phyloP scores from a whole-genome alignment of 30 jellyfish, hydroid and myxozoan genomes.

The Nemopilema nomurai region DNA sequence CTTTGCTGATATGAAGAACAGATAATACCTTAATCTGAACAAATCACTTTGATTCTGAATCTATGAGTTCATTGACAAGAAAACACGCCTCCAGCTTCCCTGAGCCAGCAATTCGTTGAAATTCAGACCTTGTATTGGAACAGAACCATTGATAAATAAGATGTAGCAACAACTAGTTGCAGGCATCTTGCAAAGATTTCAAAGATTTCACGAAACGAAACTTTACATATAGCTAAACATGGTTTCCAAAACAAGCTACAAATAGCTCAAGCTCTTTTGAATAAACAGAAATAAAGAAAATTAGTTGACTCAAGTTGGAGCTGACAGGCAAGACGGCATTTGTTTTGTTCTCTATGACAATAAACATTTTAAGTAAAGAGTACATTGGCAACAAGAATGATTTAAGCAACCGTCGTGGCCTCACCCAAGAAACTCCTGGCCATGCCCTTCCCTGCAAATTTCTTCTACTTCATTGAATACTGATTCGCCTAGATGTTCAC shows the following conservation, averaged over 20 bases:
- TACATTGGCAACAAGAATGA: too few species aligned
- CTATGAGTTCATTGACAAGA: conserved; percentile 80
- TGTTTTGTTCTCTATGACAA: too few species aligned
- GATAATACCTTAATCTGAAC: too few species aligned
- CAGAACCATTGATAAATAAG: too few species aligned
- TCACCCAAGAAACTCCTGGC: conserved; percentile 46
- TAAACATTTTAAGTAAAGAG: background rate
- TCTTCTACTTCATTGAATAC: conserved; percentile 66
- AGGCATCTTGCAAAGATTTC: too few species aligned
- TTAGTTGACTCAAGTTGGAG: background rate
- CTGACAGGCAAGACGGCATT: conserved; percentile 2
- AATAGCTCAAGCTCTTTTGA: too few species aligned
- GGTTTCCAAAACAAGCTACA: too few species aligned
- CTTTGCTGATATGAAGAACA: too few species aligned
- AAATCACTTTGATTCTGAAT: conserved; percentile 14
- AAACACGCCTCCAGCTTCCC: conserved; percentile 82
- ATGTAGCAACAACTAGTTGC: too few species aligned
- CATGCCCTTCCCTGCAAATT: conserved; percentile 56
- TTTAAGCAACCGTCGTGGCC: too few species aligned
- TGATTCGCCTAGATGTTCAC: conserved; percentile 73
- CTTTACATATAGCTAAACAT: too few species aligned
- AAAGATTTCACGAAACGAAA: too few species aligned
- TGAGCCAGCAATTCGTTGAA: conserved; percentile 77
- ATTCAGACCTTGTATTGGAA: conserved; percentile 56
- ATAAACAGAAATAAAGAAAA: background rate